Evolutionary conservation across 2,113 vertebrate species (phyloP), one percentile per base, ranked within the genome.

Genomic region (Hipposideros armiger): DNA sequence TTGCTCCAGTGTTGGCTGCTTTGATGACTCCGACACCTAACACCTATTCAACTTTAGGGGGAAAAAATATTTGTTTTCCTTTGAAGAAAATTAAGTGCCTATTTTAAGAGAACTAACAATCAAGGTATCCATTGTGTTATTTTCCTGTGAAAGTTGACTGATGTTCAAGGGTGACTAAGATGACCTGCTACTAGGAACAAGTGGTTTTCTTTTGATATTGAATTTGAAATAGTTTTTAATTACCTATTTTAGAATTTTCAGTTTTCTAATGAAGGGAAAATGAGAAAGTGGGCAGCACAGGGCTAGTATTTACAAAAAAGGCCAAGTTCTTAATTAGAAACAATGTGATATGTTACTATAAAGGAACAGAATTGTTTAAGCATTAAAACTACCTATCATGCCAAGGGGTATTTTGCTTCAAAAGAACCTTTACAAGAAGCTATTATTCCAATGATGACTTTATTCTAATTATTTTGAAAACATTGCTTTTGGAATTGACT

Each of bases 61-160:
- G 10, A 6, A 40, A 52, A 45, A 17, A 42, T n/a, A 7, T 13
- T 89, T 0, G 3, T 90, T 92, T 86, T 78, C 1, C 58, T 92
- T 74, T 28, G n/a, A 80, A 84, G 82, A 42, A 80, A 82, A 54
- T 82, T 32, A 67, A 85, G 19, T 82, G 17, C 7, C 40, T 86
- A 22, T 24, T 91, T 86, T 76, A 30, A 86, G 52, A 82, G 45
- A 81, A 56, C 81, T 94, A 60, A n/a, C n/a, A 74, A 84, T n/a
- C 30, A 73, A 69, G 47, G 15, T 16, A 78, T 19, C 30, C 36
- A 19, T n/a, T 84, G 62, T 94, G 56, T 47, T 83, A 24, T 83
- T 96, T 87, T 95, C 62, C 36, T 26, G 2, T 52, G 36, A 82
- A 88, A 13, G 2, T 5, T 80, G 64, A 62, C 69, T 50, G 19